phyloP scores from a whole-genome alignment of 2,113 vertebrate genomes.

The Scolopax mira region DNA sequence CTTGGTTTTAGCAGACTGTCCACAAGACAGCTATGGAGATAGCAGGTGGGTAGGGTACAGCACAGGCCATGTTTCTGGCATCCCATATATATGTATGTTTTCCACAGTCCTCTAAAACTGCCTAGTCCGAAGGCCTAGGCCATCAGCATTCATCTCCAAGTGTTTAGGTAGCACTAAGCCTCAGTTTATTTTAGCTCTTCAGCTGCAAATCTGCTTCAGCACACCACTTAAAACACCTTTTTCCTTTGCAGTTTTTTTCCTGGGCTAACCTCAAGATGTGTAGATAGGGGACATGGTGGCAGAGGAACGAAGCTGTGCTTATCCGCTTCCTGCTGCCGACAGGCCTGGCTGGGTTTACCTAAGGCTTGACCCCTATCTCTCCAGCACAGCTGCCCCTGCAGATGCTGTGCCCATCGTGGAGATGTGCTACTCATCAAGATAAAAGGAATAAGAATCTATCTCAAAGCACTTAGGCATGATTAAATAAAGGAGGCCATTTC shows the following conservation, averaged over 20 bases:
- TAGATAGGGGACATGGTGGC: neutral
- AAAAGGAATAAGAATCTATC: slow-evolving; percentile 56
- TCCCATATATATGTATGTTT: neutral
- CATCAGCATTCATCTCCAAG: neutral
- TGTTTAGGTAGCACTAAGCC: neutral
- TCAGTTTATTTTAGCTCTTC: neutral
- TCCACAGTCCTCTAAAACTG: neutral
- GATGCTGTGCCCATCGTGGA: slow-evolving; percentile 15
- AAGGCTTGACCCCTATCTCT: slow-evolving; percentile 48
- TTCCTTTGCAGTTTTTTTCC: neutral
- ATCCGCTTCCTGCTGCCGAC: slow-evolving; percentile 23
- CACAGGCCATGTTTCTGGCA: neutral
- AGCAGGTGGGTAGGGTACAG: neutral
- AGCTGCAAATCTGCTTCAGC: neutral
- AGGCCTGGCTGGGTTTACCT: neutral
- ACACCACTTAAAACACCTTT: neutral
- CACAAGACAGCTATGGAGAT: neutral
- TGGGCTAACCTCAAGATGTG: neutral
- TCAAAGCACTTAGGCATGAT: slow-evolving; percentile 65
- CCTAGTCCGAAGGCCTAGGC: neutral
- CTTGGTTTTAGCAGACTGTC: neutral
- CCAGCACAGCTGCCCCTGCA: slow-evolving; percentile 40
- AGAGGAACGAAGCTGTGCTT: neutral
- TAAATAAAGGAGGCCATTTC: slow-evolving; percentile 65
- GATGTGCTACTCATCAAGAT: slow-evolving; percentile 60